Base-by-base conservation (phyloP, 2,888 invertebrate species). In the Synergus itoensis region DNA sequence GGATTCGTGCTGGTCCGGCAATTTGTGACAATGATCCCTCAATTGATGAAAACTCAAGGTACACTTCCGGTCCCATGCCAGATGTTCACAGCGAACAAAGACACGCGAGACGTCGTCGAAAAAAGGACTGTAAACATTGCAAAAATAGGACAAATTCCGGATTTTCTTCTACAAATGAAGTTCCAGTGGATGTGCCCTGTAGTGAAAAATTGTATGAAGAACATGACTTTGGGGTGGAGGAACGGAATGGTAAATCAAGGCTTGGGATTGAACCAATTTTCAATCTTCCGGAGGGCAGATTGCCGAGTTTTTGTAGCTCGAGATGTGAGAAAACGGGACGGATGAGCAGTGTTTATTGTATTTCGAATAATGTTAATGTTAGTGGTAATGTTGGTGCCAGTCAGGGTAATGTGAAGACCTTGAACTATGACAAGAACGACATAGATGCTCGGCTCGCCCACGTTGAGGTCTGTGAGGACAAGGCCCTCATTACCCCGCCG, bases 71-170 rank as follows among this genome's bases (percentile, higher is more conserved):
- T 14, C 77, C 36, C 16, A 77, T 53, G 36, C 4, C 36, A 2
- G 73, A 73, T 4, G 53, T 73, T 14, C 73, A 73, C 4, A 40
- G 57, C 21, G 80, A 78, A 21, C 81, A 83, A 21, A 80, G 86
- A 73, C 84, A 84, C n/a, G 78, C 82, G 9, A 87, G 88, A n/a
- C 85, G 90, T 41, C 87, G 92, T 11, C 84, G 86, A 73, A 92
- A 91, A 79, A 91, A 90, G 80, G 91, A 91, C 79, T 92, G 91
- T 82, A 92, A 91, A 76, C 90, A 91, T 67, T 92, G 92, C 80
- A 84, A 83, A 76, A 73, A 76, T 57, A 82, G 80, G 2, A 57
- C 77, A 65, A 76, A 76, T 45, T 78, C 77, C 0, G 65, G 48
- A 18, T 53, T 40, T 40, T 40, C 60, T 21, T 77, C 77, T 1